A percentile compares a stretch with the other conserved stretches of the same genome.
Conservation (phyloP, 2,888 invertebrate genomes). For the Heliconius hortense region DNA sequence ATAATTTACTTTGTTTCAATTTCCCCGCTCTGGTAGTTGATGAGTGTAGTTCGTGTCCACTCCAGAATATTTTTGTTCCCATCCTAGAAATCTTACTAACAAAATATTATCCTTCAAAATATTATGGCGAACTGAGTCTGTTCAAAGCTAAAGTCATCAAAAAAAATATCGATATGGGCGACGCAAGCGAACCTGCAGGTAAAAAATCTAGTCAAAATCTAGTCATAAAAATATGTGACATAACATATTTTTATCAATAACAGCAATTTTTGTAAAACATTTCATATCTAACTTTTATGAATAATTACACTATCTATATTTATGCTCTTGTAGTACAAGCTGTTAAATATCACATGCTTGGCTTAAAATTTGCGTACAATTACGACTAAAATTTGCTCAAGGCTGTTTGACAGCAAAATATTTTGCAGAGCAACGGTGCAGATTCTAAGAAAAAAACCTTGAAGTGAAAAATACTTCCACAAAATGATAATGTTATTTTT, state of each 20-base stretch:
- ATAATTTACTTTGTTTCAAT: neutral
- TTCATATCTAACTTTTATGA: neutral
- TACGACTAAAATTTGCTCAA: neutral
- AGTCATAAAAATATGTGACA: too few species aligned
- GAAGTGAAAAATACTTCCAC: neutral
- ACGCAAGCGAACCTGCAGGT: too few species aligned
- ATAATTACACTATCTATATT: neutral
- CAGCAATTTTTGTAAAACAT: neutral
- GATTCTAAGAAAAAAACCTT: neutral
- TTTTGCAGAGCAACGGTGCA: neutral
- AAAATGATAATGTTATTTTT: neutral
- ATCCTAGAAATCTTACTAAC: too few species aligned
- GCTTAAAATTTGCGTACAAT: slow-evolving; percentile 5
- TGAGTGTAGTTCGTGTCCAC: too few species aligned
- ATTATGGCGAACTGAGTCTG: too few species aligned
- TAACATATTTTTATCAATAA: neutral
- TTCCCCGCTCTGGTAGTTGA: neutral
- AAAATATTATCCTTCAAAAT: too few species aligned
- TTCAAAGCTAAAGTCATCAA: too few species aligned
- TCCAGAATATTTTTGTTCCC: too few species aligned
- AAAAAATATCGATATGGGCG: too few species aligned
- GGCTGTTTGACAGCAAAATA: neutral
- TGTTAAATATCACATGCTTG: neutral
- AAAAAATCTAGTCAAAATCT: too few species aligned
- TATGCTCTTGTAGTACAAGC: neutral